A percentile compares a stretch with the other conserved stretches of the same genome.
These are phyloP conservation scores for Falco naumanni DNA, from an alignment of 2,797 vertebrate genomes.

Conservation along the genomic window DNA sequence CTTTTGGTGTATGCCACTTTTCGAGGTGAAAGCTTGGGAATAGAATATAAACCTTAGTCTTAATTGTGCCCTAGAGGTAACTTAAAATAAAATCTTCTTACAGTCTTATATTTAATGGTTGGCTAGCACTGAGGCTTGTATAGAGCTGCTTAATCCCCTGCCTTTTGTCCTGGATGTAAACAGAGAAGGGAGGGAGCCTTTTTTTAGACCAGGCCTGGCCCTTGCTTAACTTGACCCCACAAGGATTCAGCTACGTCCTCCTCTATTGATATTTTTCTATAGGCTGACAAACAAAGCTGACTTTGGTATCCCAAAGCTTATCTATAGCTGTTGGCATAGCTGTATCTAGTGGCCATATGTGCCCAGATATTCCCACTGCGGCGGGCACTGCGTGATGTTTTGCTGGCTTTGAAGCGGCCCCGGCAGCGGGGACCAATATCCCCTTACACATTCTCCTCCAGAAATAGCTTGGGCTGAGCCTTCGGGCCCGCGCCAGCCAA, in stretches of 20 bases:
- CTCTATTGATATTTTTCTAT: neutral
- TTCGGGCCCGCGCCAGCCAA: accelerated
- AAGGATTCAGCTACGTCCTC: neutral
- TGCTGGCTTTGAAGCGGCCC: neutral
- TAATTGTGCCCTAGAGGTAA: neutral
- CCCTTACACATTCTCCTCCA: constrained; percentile 48
- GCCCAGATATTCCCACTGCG: neutral
- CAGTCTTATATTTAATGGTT: neutral
- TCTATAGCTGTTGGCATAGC: neutral
- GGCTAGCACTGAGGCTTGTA: neutral
- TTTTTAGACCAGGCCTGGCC: neutral
- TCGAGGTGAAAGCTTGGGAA: neutral
- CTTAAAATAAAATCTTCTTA: neutral
- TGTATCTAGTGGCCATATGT: neutral
- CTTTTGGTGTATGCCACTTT: neutral
- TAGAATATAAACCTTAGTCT: neutral
- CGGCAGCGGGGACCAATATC: neutral
- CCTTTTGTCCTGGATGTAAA: neutral
- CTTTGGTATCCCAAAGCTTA: neutral
- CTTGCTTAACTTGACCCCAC: neutral
- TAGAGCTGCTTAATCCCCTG: neutral
- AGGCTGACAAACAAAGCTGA: neutral
- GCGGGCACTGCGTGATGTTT: neutral
- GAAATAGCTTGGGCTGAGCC: constrained; percentile 27
- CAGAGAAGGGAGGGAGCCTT: neutral